Base-by-base conservation (phyloP, 2,888 invertebrate genomes). In the Machimus rusticus region DNA sequence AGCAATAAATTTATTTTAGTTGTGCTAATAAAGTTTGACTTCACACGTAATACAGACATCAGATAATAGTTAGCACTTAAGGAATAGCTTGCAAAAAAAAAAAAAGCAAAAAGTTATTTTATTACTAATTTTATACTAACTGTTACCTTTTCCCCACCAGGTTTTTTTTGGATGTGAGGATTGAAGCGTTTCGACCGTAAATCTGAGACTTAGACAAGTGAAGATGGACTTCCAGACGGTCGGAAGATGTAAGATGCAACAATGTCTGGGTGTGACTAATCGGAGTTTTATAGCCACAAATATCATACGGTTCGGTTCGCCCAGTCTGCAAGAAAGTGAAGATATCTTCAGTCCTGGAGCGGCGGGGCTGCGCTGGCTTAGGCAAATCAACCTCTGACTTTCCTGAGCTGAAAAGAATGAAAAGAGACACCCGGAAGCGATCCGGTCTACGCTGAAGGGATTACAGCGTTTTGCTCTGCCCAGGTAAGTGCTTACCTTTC, bases 381-480 rank as follows among this genome's bases (percentile, higher is more conserved):
- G 43, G 78, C 37, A 78, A 78, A 78, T 78, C 37, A 78, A 78
- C 78, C 78, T 78, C 43, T 66, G 66, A 66, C 23, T 43, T 43
- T n/a, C 39, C 16, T 46, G 23, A 78, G 78, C 19, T 19, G 43
- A 46, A 78, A 43, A 43, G 78, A 78, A 78, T 23, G 39, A 78
- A 46, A 78, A 39, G 43, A 23, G 43, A 31, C 46, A 81, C 81
- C 81, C 81, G 81, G 81, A 81, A 81, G 81, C 51, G 78, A 19
- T 14, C 55, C 19, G 51, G 81, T 81, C 81, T 34, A 5, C 31
- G 66, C 23, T 28, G 28, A 81, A 81, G 81, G 81, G 81, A 81
- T 81, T 81, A 81, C 55, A 81, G 31, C 23, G n/a, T 81, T 81
- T 51, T 55, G n/a, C 55, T n/a, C 76, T 34, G 37, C 34, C 12